These are phyloP conservation scores for Sceloporus undulatus DNA, from an alignment of 2,113 vertebrate species.

Conservation along the genomic window DNA sequence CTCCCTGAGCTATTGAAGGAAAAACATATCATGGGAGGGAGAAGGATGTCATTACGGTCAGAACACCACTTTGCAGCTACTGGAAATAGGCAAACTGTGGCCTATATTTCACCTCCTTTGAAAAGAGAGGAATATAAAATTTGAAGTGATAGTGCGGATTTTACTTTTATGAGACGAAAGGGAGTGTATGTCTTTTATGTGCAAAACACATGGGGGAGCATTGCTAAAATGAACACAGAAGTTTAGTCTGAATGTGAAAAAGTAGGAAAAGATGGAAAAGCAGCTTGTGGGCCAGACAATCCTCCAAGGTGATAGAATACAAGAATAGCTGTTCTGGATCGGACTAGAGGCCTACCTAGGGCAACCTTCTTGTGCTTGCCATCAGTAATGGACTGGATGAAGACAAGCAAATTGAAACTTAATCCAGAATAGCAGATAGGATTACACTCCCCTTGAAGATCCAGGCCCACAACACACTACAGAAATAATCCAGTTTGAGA, in stretches of 20 bases:
- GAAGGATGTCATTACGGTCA: background rate
- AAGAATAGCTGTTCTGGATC: too few species aligned
- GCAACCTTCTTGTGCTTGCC: too few species aligned
- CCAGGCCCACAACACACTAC: too few species aligned
- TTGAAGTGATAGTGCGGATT: background rate
- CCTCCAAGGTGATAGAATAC: too few species aligned
- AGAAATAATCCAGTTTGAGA: too few species aligned
- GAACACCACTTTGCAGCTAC: background rate
- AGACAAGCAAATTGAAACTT: too few species aligned
- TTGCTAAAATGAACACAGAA: slow-evolving; percentile 18
- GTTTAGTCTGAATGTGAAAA: slow-evolving; percentile 27
- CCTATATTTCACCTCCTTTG: background rate
- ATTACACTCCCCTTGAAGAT: too few species aligned
- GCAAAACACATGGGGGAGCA: background rate
- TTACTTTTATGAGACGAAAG: slow-evolving; percentile 23
- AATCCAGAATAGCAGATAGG: too few species aligned
- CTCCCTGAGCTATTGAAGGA: slow-evolving; percentile 8
- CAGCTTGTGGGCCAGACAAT: too few species aligned
- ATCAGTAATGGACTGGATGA: too few species aligned
- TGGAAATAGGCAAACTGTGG: background rate
- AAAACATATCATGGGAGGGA: background rate
- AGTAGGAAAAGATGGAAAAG: too few species aligned
- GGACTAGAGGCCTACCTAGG: too few species aligned
- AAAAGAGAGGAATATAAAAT: slow-evolving; percentile 3
- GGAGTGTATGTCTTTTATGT: background rate